These are phyloP conservation scores for Choloepus didactylus DNA, from an alignment of 2,797 vertebrate species.

Conservation along the genomic window DNA sequence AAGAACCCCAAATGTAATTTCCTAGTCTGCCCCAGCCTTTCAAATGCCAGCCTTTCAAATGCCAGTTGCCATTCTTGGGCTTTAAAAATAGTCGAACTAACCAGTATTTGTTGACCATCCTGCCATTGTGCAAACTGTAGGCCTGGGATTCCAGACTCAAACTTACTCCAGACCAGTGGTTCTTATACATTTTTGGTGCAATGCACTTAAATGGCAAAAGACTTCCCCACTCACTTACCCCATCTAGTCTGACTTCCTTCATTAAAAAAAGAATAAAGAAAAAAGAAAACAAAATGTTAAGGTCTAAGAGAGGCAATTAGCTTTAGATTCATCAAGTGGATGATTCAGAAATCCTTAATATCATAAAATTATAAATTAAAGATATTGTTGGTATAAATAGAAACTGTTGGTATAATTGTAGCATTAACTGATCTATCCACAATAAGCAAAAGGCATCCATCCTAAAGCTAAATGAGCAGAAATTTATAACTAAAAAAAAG, in stretches of 20 bases:
- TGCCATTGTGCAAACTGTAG: not conserved
- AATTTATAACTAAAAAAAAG: not conserved
- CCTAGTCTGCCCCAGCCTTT: not conserved
- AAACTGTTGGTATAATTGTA: not conserved
- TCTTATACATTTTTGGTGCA: not conserved
- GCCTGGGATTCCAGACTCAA: not conserved
- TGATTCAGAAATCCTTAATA: not conserved
- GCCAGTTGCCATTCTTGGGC: not conserved
- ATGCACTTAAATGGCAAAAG: not conserved
- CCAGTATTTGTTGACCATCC: not conserved
- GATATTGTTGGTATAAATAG: not conserved
- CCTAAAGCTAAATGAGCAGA: not conserved
- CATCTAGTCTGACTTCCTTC: not conserved
- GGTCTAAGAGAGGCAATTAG: not conserved
- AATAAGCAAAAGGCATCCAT: not conserved
- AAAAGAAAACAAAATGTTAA: not conserved
- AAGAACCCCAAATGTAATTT: not conserved
- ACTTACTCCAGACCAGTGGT: not conserved
- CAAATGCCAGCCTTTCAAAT: slow-evolving; percentile 4
- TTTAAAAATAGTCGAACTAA: not conserved
- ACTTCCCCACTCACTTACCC: not conserved
- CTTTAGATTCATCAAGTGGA: not conserved
- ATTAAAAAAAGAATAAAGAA: not conserved
- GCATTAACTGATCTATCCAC: not conserved
- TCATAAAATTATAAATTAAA: not conserved